These are phyloP conservation scores for Erythrocercus mccallii DNA, from an alignment of 2,113 vertebrate species.

Conservation along the genomic window DNA sequence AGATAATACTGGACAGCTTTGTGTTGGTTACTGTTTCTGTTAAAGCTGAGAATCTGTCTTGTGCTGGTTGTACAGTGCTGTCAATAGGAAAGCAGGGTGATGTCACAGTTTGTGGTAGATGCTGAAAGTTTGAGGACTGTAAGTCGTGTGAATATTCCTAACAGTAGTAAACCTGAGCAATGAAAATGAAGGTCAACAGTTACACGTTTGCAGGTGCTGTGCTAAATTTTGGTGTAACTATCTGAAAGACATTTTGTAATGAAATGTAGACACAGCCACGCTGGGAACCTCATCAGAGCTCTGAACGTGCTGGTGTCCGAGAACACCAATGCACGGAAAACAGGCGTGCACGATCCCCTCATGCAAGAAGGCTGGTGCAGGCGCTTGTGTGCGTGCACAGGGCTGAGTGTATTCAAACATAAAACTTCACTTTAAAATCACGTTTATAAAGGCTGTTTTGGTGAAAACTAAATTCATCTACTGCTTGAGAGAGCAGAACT, in stretches of 20 bases:
- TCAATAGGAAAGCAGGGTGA: background rate
- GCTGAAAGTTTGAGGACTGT: background rate
- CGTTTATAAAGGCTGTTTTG: background rate
- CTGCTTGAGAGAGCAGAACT: background rate
- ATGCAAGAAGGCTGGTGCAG: background rate
- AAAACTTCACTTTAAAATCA: background rate
- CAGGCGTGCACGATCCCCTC: accelerated
- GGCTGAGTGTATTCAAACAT: background rate
- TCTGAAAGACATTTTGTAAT: background rate
- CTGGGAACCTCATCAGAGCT: background rate
- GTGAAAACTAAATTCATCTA: background rate
- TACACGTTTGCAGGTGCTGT: background rate
- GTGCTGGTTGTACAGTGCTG: background rate
- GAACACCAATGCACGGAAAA: background rate
- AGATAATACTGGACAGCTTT: background rate
- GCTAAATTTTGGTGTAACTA: background rate
- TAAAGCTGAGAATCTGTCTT: background rate
- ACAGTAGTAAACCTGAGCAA: background rate
- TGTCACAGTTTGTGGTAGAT: background rate
- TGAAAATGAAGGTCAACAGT: background rate
- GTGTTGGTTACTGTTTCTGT: background rate
- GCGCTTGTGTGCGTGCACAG: background rate
- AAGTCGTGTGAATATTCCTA: background rate
- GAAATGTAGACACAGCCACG: background rate
- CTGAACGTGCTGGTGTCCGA: background rate